These are phyloP conservation scores for Elanoides forficatus DNA, from an alignment of 2,113 vertebrate species.

Conservation along the genomic window DNA sequence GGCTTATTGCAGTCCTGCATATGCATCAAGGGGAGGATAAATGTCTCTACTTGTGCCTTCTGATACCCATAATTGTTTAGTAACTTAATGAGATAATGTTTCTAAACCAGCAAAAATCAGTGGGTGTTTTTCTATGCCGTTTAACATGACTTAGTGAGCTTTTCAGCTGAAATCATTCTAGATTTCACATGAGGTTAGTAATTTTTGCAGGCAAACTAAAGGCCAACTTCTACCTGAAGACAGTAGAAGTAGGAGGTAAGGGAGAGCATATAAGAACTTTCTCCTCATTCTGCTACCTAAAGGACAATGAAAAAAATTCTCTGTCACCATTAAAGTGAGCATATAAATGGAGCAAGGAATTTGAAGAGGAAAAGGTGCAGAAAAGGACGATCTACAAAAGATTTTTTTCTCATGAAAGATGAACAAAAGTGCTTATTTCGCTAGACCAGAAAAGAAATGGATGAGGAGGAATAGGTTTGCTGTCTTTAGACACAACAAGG, in stretches of 20 bases:
- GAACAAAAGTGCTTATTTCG: background rate
- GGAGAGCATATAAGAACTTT: background rate
- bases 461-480: background rate
- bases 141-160: background rate
- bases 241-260: background rate
- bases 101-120: conserved; percentile 27
- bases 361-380: background rate
- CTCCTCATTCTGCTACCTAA: background rate
- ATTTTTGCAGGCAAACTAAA: background rate
- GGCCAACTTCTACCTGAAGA: background rate
- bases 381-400: background rate
- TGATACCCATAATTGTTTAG: conserved; percentile 38
- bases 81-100: conserved; percentile 48
- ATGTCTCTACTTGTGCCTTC: conserved; percentile 12
- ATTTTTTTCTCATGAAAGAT: background rate
- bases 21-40: conserved; percentile 26
- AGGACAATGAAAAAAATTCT: background rate
- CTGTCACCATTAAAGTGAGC: background rate
- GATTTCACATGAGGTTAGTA: background rate
- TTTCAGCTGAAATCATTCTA: background rate
- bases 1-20: conserved; percentile 14
- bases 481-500: background rate
- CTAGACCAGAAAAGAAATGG: background rate
- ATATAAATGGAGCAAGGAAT: background rate
- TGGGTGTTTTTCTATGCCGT: background rate